Evolutionary conservation across 2,113 vertebrate species (phyloP), one percentile per base, ranked within the genome.

Genomic region (Machaerirhynchus nigripectus): DNA sequence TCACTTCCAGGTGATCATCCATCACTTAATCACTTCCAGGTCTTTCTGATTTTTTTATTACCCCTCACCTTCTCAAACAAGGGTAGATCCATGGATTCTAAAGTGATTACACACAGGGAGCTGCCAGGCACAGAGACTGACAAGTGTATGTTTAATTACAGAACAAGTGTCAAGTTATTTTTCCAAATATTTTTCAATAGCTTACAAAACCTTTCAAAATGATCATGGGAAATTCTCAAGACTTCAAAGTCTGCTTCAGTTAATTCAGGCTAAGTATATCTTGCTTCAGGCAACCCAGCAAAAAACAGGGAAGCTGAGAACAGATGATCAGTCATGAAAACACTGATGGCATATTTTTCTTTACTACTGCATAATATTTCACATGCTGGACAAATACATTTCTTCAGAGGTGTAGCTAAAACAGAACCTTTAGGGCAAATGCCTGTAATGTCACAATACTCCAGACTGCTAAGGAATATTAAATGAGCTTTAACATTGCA

Each of bases 131-230:
- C 0, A 1, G 52, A 70, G 40, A 81, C 44, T 82, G 69, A 68
- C 40, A 76, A 83, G 33, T 5, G 10, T 26, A 80, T 22, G 23
- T 46, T 96, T 89, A 89, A 85, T 28, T 93, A 85, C 39, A 81
- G 49, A 96, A 64, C 56, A 89, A 81, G 65, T 7, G 31, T 60
- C 49, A 81, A 78, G 22, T n/a, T 55, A 28, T 50, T 78, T 95
- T 92, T 61, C 75, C 82, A 82, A 86, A 71, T 71, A 67, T 87
- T 91, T 92, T 93, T 64, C 69, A n/a, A 61, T 4, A 86, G 67
- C 52, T 94, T 94, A 85, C 15, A 90, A 86, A 86, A 93, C 40
- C 28, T 74, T 93, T 87, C 70, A 88, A 86, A 92, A 92, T 5
- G 3, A 79, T 56, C 40, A 61, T 13, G 67, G 67, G 67, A 91